phyloP scores from a whole-genome alignment of 2,113 vertebrate species.

The Pionites leucogaster region DNA sequence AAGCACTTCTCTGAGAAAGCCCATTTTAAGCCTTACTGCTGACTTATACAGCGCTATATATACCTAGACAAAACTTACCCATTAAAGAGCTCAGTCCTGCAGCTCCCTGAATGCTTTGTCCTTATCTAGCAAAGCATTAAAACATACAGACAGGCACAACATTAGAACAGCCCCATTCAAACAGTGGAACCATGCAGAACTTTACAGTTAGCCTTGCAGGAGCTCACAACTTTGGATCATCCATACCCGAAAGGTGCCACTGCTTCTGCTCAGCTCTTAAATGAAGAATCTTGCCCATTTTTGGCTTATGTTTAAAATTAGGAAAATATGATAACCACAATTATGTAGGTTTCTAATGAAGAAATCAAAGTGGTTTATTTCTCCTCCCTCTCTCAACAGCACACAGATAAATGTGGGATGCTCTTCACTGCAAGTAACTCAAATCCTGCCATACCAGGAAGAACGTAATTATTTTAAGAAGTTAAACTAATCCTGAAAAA shows the following conservation, averaged over 20 bases:
- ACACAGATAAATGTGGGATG: background rate
- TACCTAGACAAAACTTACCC: background rate
- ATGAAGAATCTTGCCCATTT: background rate
- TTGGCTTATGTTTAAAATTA: background rate
- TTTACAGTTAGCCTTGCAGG: background rate
- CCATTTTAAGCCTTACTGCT: background rate
- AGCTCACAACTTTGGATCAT: background rate
- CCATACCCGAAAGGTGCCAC: background rate
- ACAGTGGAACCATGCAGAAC: background rate
- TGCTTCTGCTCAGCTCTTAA: background rate
- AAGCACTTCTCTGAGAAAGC: background rate
- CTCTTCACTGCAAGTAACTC: background rate
- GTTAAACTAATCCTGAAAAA: background rate
- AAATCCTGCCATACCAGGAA: background rate
- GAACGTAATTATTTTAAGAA: background rate
- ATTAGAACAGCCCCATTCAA: background rate
- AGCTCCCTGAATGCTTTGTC: background rate
- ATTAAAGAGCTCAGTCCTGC: background rate
- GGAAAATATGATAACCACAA: background rate
- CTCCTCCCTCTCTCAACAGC: background rate
- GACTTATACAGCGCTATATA: background rate
- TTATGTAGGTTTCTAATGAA: background rate
- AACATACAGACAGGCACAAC: background rate
- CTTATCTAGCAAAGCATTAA: background rate
- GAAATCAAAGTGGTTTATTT: background rate